Evolutionary conservation across 2,888 invertebrate genomes (phyloP).

Genomic region (Chrysolina americana): DNA sequence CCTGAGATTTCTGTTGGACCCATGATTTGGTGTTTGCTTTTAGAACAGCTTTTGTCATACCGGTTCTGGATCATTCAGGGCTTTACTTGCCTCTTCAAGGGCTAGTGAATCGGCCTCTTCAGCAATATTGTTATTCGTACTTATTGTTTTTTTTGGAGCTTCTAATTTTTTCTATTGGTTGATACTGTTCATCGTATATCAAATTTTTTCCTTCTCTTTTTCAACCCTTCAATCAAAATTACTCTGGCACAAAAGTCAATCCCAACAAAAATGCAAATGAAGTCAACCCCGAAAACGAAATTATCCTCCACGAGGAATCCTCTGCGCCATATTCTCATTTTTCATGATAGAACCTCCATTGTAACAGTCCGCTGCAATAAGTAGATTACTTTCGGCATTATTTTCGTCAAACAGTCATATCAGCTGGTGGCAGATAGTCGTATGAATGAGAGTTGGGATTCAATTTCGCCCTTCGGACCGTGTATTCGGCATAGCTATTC

Average conservation of each 20-base stretch:
- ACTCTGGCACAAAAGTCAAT: neutral
- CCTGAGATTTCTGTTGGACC: too few species aligned
- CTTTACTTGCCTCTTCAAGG: too few species aligned
- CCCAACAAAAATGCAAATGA: neutral
- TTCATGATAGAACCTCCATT: conserved; percentile 25
- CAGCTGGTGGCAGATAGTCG: conserved; percentile 28
- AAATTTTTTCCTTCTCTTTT: too few species aligned
- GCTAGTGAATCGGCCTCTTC: too few species aligned
- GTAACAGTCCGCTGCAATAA: conserved; percentile 36
- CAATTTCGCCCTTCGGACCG: conserved; percentile 3
- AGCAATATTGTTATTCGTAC: too few species aligned
- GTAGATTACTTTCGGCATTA: conserved; percentile 42
- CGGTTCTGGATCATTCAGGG: too few species aligned
- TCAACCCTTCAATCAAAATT: too few species aligned
- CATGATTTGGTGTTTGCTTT: too few species aligned
- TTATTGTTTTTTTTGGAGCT: too few species aligned
- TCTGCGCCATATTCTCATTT: neutral
- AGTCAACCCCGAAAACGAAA: neutral
- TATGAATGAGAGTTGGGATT: conserved; percentile 10
- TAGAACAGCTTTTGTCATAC: too few species aligned
- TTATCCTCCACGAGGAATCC: neutral
- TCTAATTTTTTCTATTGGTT: too few species aligned
- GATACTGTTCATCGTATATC: too few species aligned
- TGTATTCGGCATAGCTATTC: neutral
- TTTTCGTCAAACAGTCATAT: conserved; percentile 40